A percentile compares a stretch with the other conserved stretches of the same genome.
Conservation (phyloP, 2,888 invertebrate species). For the Drosophila falleni region DNA sequence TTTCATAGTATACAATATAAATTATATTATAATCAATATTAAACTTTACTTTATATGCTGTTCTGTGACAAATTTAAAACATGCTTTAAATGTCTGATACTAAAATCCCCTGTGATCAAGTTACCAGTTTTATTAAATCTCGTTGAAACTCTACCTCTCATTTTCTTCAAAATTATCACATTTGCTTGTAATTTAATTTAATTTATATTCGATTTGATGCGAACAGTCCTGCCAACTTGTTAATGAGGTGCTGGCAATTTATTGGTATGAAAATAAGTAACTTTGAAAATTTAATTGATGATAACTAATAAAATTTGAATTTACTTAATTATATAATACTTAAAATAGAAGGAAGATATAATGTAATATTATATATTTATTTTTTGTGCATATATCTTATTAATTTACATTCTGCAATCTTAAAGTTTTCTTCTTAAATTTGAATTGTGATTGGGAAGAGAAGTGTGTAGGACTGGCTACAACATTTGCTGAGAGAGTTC, state of each 20-base stretch:
- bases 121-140: neutral
- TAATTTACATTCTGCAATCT: neutral
- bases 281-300: too few relatives aligned
- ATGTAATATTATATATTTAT: neutral
- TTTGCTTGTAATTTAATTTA: slow-evolving; percentile 3
- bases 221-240: neutral
- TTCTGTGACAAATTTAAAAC: neutral
- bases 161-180: neutral
- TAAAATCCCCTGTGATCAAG: slow-evolving; percentile 1
- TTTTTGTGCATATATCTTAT: neutral
- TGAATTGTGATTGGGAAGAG: neutral
- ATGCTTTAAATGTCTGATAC: neutral
- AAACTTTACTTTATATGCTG: too few relatives aligned
- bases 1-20: too few relatives aligned
- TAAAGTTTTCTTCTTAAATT: neutral
- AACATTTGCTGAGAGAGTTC: neutral
- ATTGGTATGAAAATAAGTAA: neutral
- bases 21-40: too few relatives aligned
- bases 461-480: neutral
- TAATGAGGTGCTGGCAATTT: slow-evolving; percentile 1
- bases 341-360: neutral
- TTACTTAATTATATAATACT: too few relatives aligned
- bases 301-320: too few relatives aligned
- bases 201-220: neutral
- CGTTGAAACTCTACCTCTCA: too few relatives aligned